Evolutionary conservation across 2,888 invertebrate genomes (phyloP).

Genomic region (Unio pictorum): DNA sequence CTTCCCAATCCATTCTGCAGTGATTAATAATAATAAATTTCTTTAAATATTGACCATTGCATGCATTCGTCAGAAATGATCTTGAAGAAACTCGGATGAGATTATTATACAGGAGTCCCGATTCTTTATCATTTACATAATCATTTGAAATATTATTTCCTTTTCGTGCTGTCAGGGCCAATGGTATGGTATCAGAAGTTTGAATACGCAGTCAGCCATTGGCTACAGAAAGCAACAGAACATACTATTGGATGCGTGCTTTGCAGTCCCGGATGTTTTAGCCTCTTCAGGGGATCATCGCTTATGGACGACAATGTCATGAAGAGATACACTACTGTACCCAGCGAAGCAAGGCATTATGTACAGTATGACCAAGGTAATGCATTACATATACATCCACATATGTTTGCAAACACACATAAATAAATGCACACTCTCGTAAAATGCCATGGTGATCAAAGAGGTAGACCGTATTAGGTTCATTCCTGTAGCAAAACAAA

Average conservation of each 20-base stretch:
- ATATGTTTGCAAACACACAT: too few relatives aligned
- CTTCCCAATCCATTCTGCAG: too few relatives aligned
- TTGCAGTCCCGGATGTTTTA: constrained; percentile 39
- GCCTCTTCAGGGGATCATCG: constrained; percentile 32
- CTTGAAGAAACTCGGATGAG: too few relatives aligned
- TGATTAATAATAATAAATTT: too few relatives aligned
- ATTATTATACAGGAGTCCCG: too few relatives aligned
- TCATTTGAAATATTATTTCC: neutral
- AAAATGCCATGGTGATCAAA: too few relatives aligned
- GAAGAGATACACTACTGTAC: constrained; percentile 34
- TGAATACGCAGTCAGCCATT: constrained; percentile 38
- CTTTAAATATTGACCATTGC: too few relatives aligned
- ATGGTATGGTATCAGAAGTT: constrained; percentile 43
- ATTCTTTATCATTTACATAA: neutral
- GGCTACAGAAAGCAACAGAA: constrained; percentile 40
- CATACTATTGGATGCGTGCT: constrained; percentile 37
- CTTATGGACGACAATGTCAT: constrained; percentile 39
- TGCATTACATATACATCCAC: neutral
- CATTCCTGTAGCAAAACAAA: too few relatives aligned
- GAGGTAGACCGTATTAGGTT: too few relatives aligned
- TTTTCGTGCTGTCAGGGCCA: constrained; percentile 18
- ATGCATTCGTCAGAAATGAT: too few relatives aligned
- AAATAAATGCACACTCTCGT: too few relatives aligned
- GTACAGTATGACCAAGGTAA: constrained; percentile 40
- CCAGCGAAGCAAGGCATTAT: constrained; percentile 32